These are phyloP conservation scores for Zaprionus vittiger DNA, from an alignment of 1,140 invertebrate species.

Conservation along the genomic window DNA sequence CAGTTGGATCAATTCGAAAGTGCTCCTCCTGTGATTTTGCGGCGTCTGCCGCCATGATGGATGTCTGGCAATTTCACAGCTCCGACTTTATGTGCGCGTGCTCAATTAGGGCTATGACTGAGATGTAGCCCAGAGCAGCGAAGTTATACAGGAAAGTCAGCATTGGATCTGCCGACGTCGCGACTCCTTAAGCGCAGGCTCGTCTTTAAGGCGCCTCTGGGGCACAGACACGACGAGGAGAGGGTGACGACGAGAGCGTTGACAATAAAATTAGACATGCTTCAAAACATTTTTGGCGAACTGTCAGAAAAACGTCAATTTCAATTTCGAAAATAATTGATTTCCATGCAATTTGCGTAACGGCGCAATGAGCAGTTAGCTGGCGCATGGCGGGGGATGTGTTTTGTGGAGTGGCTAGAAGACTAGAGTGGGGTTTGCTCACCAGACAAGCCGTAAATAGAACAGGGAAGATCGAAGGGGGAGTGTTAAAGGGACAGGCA, in stretches of 20 bases:
- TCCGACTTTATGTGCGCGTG: constrained; percentile 64
- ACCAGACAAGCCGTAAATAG: constrained; percentile 30
- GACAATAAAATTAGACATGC: constrained; percentile 80
- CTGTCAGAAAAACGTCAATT: constrained; percentile 79
- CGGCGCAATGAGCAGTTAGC: constrained; percentile 70
- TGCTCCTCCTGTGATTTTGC: neutral
- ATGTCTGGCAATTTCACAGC: constrained; percentile 52
- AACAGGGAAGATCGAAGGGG: neutral
- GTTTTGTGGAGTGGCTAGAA: constrained; percentile 3
- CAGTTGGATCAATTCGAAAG: constrained; percentile 3
- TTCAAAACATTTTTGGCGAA: constrained; percentile 78
- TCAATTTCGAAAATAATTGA: constrained; percentile 79
- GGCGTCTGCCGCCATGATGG: constrained; percentile 37
- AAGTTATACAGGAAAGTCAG: neutral
- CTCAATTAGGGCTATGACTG: constrained; percentile 64
- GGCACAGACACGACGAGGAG: neutral
- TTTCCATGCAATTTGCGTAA: constrained; percentile 77
- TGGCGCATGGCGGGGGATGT: neutral
- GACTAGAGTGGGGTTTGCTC: neutral
- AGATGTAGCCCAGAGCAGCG: constrained; percentile 22
- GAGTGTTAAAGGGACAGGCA: neutral
- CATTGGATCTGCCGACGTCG: neutral
- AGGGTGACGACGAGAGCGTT: constrained; percentile 34
- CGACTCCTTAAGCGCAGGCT: constrained; percentile 38
- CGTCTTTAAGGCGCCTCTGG: constrained; percentile 21